Base-by-base conservation (phyloP, 1,140 invertebrate genomes). In the Augochlora pura region DNA sequence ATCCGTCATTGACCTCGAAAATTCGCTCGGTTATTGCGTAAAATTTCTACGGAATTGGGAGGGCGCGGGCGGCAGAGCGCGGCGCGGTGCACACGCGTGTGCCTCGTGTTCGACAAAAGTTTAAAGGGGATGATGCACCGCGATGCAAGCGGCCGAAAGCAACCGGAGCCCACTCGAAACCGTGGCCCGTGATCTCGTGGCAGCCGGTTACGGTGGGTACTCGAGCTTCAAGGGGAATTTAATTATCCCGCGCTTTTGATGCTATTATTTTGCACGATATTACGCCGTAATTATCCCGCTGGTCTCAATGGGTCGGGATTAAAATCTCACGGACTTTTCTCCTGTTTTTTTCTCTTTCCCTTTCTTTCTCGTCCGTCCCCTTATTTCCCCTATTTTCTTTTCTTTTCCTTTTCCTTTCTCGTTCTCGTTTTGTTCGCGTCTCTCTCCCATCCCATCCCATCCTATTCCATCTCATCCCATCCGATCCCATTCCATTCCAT, bases 231-330 rank as follows among this genome's bases (percentile, higher is more conserved):
- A 84, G 78, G 62, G 67, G 71, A 74, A 80, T 84, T 84, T 84
- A 80, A 84, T 84, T 84, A 76, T 84, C 77, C 46, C 71, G 46
- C 65, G 42, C 77, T 83, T 84, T 54, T 72, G 80, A 83, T 84
- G 81, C 83, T 71, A 84, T 84, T 84, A 84, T 84, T 84, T 84
- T 80, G 62, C 60, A 60, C 46, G 71, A 54, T 83, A 84, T 83
- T 83, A 71, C 71, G 66, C 64, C 27, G 62, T 84, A 83, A 84
- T 84, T 72, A 84, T 84, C 71, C 66, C 39, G 54, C 57, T 66
- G 63, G 59, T 83, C 70, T 84, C 81, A 84, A 84, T 80, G 49
- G 57, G 12, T 67, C 70, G 62, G 77, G 62, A 84, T 84, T 84
- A 80, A 84, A 84, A 84, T 83, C 71, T 84, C 82, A 39, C 52